These are phyloP conservation scores for Paramormyrops hopkinsi DNA, from an alignment of 2,797 vertebrate genomes.

Conservation along the genomic window DNA sequence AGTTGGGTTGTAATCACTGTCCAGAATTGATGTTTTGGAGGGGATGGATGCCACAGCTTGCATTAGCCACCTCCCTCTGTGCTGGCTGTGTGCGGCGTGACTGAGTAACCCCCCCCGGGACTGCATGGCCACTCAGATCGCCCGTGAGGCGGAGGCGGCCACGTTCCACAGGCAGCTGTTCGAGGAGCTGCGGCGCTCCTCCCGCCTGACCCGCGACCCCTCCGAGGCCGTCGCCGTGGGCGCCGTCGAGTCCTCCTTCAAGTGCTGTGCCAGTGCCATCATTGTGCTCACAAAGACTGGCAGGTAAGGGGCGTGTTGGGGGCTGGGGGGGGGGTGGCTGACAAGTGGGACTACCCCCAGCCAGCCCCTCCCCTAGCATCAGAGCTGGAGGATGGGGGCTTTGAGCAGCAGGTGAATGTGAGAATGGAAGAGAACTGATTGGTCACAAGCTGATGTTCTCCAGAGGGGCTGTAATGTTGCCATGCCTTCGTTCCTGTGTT, in stretches of 20 bases:
- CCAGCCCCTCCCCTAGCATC: background rate
- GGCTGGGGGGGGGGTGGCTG: background rate
- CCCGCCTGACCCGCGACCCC: conserved; percentile 90
- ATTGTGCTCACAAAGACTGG: conserved; percentile 94
- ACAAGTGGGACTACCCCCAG: background rate
- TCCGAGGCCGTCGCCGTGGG: conserved; percentile 88
- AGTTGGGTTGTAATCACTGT: background rate
- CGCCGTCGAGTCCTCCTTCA: conserved; percentile 94
- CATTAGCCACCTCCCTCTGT: conserved; percentile 41
- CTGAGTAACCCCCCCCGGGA: conserved; percentile 30
- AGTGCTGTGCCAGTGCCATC: conserved; percentile 93
- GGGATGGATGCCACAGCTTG: conserved; percentile 3
- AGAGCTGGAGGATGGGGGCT: background rate
- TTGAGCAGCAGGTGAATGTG: background rate
- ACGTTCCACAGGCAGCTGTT: conserved; percentile 97
- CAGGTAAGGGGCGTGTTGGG: conserved; percentile 69
- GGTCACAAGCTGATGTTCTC: background rate
- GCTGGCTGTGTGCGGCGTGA: conserved; percentile 31
- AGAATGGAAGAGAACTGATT: background rate
- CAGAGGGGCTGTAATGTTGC: background rate
- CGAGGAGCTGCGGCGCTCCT: conserved; percentile 86
- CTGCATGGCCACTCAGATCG: conserved; percentile 66
- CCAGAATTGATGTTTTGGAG: background rate
- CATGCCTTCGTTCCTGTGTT: background rate
- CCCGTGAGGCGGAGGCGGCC: conserved; percentile 95